Conservation (phyloP, 1,140 invertebrate genomes). For the Bombus huntii region DNA sequence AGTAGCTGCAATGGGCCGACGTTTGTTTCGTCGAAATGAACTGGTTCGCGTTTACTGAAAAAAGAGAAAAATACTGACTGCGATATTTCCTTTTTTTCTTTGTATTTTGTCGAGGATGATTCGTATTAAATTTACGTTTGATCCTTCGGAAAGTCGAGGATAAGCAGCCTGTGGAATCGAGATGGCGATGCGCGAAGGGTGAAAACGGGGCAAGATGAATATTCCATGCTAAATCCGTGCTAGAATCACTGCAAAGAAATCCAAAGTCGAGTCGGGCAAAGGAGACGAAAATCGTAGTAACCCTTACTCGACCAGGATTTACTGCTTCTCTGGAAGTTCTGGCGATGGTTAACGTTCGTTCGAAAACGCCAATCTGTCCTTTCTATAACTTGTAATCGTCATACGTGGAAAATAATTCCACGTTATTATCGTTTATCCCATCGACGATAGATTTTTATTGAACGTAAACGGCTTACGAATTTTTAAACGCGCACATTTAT, state of each 20-base stretch:
- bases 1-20: not conserved
- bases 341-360: slow-evolving; percentile 45
- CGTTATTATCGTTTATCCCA: not conserved
- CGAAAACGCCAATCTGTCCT: slow-evolving; percentile 26
- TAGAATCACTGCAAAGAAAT: slow-evolving; percentile 73
- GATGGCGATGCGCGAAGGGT: slow-evolving; percentile 51
- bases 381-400: not conserved
- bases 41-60: not conserved
- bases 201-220: slow-evolving; percentile 77
- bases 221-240: slow-evolving; percentile 78
- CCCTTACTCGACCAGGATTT: slow-evolving; percentile 63
- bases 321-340: slow-evolving; percentile 39
- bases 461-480: not conserved
- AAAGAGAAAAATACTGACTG: not conserved
- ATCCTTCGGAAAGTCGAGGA: slow-evolving; percentile 57
- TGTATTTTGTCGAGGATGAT: slow-evolving; percentile 29
- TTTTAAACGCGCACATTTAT: not conserved
- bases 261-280: slow-evolving; percentile 43
- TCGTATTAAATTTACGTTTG: slow-evolving; percentile 62
- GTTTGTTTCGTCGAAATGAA: not conserved
- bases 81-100: slow-evolving; percentile 5
- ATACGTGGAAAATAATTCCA: not conserved
- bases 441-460: not conserved
- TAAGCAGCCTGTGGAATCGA: slow-evolving; percentile 63
- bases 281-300: slow-evolving; percentile 45